Evolutionary conservation across 2,113 vertebrate species (phyloP), one percentile per base, ranked within the genome.

Genomic region (Phrynosoma blainvillii): DNA sequence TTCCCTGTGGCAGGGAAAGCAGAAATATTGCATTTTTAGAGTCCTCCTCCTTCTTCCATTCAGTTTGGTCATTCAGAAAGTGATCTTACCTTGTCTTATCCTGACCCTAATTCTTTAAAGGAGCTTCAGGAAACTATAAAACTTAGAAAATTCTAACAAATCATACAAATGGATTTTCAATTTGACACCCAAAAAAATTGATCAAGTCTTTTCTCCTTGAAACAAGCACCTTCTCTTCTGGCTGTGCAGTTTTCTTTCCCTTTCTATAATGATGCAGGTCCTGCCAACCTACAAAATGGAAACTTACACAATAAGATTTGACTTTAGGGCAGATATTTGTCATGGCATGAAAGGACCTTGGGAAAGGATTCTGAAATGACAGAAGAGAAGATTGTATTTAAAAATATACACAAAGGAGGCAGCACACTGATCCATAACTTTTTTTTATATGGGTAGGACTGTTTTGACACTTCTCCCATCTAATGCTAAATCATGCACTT

Each of bases 191-290:
- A 59, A 56, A 68, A 84, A 78, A 40, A 18, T 5, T 56, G 7
- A 3, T 2, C 18, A 62, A 9, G 47, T 47, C 25, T 79, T 32
- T 27, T 87, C 59, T 23, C 47, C 42, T 91, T 89, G 68, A 81
- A 84, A 40, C 32, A 12, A 59, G n/a, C 75, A 54, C n/a, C 76
- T 87, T 6, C 86, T 90, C 54, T 80, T 14, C 56, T 91, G 91
- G 70, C 56, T 92, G 93, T 90, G 65, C 83, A 66, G 87, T 32
- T 85, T 42, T 8, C 84, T 65, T 86, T 90, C 81, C 40, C 78
- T 84, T 82, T 90, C 3, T 80, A 78, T 0, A 0, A 16, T 89
- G 90, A 87, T 89, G 47, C 82, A 65, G 21, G 25, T 79, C 47
- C 82, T 83, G 40, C 52, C 90, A 32, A 84, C 87, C 75, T 88